Evolutionary conservation across 2,113 vertebrate species (phyloP).

Genomic region (Halcyon malimbica): DNA sequence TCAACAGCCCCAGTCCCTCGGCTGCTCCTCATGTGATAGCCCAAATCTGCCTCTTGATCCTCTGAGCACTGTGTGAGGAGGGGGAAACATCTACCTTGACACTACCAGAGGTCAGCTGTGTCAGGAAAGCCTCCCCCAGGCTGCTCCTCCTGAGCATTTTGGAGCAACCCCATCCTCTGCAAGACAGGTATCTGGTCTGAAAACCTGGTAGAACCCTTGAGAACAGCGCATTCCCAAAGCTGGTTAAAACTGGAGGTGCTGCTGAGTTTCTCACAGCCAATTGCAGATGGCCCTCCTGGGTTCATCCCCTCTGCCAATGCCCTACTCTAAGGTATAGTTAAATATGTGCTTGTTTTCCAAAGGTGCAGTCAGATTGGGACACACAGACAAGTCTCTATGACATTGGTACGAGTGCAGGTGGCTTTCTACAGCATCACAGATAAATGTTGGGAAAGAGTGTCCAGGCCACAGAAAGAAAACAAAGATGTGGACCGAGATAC

Average conservation of each 20-base stretch:
- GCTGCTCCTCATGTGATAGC: background rate
- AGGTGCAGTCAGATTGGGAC: background rate
- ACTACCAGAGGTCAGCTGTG: background rate
- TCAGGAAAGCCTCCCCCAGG: background rate
- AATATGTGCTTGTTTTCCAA: background rate
- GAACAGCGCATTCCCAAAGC: background rate
- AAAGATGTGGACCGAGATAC: background rate
- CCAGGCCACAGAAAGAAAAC: background rate
- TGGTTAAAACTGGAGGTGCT: background rate
- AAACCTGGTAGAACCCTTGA: background rate
- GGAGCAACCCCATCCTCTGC: background rate
- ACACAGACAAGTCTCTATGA: background rate
- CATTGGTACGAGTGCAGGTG: background rate
- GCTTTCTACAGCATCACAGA: background rate
- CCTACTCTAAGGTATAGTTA: background rate
- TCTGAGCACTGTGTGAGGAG: background rate
- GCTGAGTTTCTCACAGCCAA: background rate
- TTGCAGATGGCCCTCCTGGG: background rate
- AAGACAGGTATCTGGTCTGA: background rate
- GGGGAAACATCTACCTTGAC: background rate
- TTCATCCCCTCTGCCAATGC: fast-evolving
- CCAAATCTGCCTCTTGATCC: background rate
- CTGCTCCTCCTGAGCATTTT: background rate
- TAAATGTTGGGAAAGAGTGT: background rate
- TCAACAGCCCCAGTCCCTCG: background rate